Percentiles rank a stretch among this genome's conserved stretches.
These are phyloP conservation scores for Formica exsecta DNA, from an alignment of 1,140 invertebrate genomes.

Conservation along the genomic window DNA sequence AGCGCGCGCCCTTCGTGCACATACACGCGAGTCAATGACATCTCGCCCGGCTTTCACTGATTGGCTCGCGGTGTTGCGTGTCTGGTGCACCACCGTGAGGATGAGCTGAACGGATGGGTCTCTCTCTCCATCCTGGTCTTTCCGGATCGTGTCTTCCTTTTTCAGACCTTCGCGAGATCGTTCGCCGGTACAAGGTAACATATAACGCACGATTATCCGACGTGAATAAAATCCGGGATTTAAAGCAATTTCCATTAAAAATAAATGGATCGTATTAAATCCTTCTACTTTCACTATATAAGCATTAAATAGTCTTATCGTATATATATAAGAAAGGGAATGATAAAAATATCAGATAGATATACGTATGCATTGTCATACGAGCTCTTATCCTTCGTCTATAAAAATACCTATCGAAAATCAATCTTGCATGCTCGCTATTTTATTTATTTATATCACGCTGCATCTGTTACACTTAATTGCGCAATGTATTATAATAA, in stretches of 20 bases:
- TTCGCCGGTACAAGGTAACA: conserved; percentile 6
- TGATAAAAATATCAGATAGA: neutral
- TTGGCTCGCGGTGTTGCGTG: conserved; percentile 56
- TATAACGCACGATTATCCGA: conserved; percentile 27
- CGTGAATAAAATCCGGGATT: conserved; percentile 3
- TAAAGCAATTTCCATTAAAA: conserved; percentile 2
- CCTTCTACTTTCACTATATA: neutral
- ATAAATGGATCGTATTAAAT: neutral
- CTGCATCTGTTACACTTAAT: conserved; percentile 32
- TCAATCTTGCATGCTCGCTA: neutral
- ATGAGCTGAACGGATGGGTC: conserved; percentile 74
- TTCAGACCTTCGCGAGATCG: conserved; percentile 9
- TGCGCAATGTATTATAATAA: conserved; percentile 9
- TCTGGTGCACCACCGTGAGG: conserved; percentile 37
- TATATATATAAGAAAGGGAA: neutral
- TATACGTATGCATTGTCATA: neutral
- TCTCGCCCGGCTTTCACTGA: conserved; percentile 64
- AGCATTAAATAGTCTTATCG: neutral
- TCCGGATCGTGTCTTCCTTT: conserved; percentile 27
- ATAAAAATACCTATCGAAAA: conserved; percentile 30
- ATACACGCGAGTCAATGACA: conserved; percentile 65
- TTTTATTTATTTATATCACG: conserved; percentile 37
- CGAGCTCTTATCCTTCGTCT: neutral
- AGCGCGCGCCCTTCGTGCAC: conserved; percentile 2
- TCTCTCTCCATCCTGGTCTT: conserved; percentile 27